Evolutionary conservation across 2,888 invertebrate species (phyloP), one percentile per base, ranked within the genome.

Genomic region (Callyntrura sp.): DNA sequence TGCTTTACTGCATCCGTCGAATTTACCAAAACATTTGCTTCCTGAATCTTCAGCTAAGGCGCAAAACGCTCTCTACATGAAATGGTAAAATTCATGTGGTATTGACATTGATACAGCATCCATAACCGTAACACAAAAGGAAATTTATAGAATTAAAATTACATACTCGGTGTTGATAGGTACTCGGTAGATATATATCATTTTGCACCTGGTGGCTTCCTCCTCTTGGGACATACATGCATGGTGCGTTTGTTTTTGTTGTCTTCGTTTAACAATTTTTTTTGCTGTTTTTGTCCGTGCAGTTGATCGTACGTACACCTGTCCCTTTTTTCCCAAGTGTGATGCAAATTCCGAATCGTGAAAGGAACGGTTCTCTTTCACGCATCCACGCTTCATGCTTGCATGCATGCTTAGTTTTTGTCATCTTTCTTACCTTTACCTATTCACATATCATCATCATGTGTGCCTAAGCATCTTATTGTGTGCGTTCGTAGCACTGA

Each of bases 321-420:
- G 83, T 57, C 48, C 8, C n/a, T 48, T 20, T 79, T 25, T 43
- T 4, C 20, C 35, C 48, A 20, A 8, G 35, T 35, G 45, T 20
- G 68, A 81, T 35, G 45, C 28, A 78, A 81, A 85, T 89, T 81
- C 81, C 85, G 89, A 70, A 78, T 76, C 48, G 45, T 57, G 82
- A 35, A 85, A 25, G 43, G 57, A 89, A 85, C 89, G 79, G 89
- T 85, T 78, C 60, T 89, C 48, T 20, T 84, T 89, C 78, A 89
- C 84, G 85, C 85, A 76, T 62, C 82, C 83, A 88, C 62, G 88
- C 48, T 73, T 76, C 51, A 55, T 76, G 51, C 76, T 48, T 51
- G 23, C 76, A 43, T 76, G 51, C n/a, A 23, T 51, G 51, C n/a
- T 20, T 45, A n/a, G n/a, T 73, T 73, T 20, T 20, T 23, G 23